Evolutionary conservation across 2,797 vertebrate genomes (phyloP).

Genomic region (Masticophis lateralis): DNA sequence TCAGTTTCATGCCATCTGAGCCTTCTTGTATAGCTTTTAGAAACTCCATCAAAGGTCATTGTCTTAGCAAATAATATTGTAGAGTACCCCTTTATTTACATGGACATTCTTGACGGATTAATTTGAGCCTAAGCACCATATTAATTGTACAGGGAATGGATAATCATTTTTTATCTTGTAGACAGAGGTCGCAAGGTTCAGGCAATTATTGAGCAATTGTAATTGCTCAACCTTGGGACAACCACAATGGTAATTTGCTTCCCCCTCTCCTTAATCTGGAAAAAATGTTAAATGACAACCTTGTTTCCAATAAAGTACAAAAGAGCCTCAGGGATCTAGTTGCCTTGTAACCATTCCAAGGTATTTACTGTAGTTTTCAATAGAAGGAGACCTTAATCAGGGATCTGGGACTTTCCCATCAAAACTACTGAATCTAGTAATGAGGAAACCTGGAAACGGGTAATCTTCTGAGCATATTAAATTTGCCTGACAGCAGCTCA

Average conservation of each 20-base stretch:
- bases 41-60: neutral
- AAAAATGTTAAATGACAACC: slow-evolving; percentile 18
- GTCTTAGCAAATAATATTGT: fast-evolving
- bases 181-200: neutral
- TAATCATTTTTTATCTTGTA: neutral
- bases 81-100: neutral
- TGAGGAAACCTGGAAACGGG: neutral
- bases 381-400: neutral
- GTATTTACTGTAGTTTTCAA: neutral
- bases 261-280: neutral
- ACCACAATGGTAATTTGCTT: slow-evolving; percentile 7
- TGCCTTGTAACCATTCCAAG: neutral
- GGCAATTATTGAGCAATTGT: neutral
- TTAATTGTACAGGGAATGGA: neutral
- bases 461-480: neutral
- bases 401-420: neutral
- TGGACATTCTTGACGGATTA: slow-evolving; percentile 12
- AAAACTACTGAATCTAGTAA: neutral
- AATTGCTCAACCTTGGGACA: neutral
- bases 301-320: slow-evolving; percentile 10
- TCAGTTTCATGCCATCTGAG: neutral
- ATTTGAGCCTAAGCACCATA: neutral
- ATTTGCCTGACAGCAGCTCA: neutral
- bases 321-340: neutral
- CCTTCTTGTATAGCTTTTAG: neutral